phyloP scores from a whole-genome alignment of 1,140 invertebrate species.

The Caenorhabditis brenneri region DNA sequence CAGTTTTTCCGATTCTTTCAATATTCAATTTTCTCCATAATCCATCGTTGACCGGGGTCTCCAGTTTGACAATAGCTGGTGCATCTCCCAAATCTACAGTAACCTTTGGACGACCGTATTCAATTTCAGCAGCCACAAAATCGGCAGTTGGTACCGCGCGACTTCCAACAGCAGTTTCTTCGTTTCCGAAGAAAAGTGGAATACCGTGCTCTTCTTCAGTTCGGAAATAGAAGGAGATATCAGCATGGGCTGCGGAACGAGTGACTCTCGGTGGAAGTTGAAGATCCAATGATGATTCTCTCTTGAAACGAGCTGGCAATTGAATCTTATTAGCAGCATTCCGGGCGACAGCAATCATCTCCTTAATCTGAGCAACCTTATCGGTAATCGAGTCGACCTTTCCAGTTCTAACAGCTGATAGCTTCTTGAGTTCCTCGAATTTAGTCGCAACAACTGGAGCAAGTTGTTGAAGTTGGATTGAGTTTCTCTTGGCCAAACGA shows the following conservation, averaged over 20 bases:
- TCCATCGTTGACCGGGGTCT: slow-evolving; percentile 74
- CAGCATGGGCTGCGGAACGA: slow-evolving; percentile 82
- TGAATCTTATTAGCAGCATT: slow-evolving; percentile 79
- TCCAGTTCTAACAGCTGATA: slow-evolving; percentile 3
- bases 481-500: neutral
- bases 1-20: slow-evolving; percentile 81
- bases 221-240: slow-evolving; percentile 83
- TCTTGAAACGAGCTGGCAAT: slow-evolving; percentile 84
- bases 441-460: slow-evolving; percentile 5
- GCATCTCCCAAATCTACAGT: slow-evolving; percentile 87
- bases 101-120: slow-evolving; percentile 84
- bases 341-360: slow-evolving; percentile 81
- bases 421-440: slow-evolving; percentile 47
- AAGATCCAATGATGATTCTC: slow-evolving; percentile 82
- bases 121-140: slow-evolving; percentile 88
- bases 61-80: slow-evolving; percentile 78
- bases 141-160: slow-evolving; percentile 80
- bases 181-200: slow-evolving; percentile 87
- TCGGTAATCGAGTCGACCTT: slow-evolving; percentile 77
- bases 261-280: slow-evolving; percentile 83
- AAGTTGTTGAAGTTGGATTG: neutral
- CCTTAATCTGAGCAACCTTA: slow-evolving; percentile 76
- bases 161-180: slow-evolving; percentile 75
- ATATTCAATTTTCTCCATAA: slow-evolving; percentile 87
- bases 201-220: slow-evolving; percentile 77